A percentile compares a stretch with the other conserved stretches of the same genome.
phyloP scores from a whole-genome alignment of 2,797 vertebrate genomes.

The Cuniculus paca region DNA sequence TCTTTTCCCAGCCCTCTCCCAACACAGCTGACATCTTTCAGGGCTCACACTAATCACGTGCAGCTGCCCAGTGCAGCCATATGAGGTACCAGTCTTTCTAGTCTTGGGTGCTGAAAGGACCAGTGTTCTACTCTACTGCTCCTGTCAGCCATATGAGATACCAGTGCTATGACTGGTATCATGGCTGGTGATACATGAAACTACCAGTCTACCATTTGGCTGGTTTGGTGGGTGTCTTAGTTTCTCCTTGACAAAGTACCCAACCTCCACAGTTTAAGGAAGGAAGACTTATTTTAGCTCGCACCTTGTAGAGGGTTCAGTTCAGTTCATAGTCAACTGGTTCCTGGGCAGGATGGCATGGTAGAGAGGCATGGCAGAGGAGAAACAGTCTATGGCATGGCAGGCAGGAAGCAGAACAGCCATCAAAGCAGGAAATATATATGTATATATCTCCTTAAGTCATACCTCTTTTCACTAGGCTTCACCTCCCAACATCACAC shows the following conservation, averaged over 20 bases:
- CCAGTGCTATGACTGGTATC: neutral
- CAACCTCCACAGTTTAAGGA: neutral
- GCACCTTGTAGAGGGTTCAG: neutral
- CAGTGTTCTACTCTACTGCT: neutral
- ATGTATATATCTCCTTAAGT: neutral
- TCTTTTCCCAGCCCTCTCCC: neutral
- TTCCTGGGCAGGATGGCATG: neutral
- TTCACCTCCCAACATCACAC: neutral
- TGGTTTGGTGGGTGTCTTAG: neutral
- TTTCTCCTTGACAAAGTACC: neutral
- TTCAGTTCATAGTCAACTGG: neutral
- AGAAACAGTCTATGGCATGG: neutral
- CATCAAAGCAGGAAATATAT: neutral
- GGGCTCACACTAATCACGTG: neutral
- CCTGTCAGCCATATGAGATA: accelerated
- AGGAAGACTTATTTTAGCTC: neutral
- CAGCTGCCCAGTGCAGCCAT: too few relatives aligned
- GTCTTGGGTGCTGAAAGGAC: neutral
- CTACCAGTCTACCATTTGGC: neutral
- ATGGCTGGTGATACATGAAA: neutral
- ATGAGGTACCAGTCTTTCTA: neutral
- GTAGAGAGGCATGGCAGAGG: neutral
- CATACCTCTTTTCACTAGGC: neutral
- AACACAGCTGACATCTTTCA: neutral
- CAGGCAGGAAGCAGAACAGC: neutral